Base-by-base conservation (phyloP, 1,140 invertebrate species). In the Brachionus rotundiformis region DNA sequence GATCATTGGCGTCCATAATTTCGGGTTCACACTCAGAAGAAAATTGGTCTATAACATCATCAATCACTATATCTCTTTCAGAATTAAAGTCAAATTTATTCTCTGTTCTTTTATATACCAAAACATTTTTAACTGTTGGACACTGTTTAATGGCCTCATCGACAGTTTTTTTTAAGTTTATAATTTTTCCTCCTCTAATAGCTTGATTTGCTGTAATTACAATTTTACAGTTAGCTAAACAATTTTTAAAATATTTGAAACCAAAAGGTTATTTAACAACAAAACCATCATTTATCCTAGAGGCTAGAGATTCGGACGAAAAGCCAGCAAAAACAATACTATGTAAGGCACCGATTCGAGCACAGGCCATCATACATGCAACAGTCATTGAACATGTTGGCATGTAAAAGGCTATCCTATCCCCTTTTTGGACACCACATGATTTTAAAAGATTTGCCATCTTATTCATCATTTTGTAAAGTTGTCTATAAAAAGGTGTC, bases 261-360 rank as follows among this genome's bases (percentile, higher is more conserved):
- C 11, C 5, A 19, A 23, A 59, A 59, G n/a, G 31, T 13, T 25
- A 44, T 36, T 2, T 31, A 49, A 29, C 44, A 7, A 16, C 39
- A 84, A 82, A 82, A 89, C 89, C 89, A 86, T 90, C 89, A 77
- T 87, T 86, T 41, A 91, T 90, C 77, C 91, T 86, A 11, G 87
- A 86, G 44, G 90, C 89, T 25, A 91, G 84, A 23, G 91, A 88
- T 61, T 91, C 89, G 3, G 90, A 84, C 84, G 89, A 90, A 84
- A 91, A 91, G 13, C 91, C 91, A 49, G 90, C 91, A 86, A 91
- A 92, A 19, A 91, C 88, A 11, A 91, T 89, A 54, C 87, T 89
- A 84, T 91, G 90, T 31, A 91, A 85, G 39, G 90, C 90, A 10
- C 90, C 88, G 80, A 90, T 90, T 23, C 89, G 83, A n/a, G 88